A percentile compares a stretch with the other conserved stretches of the same genome.
Conservation (phyloP, 2,113 vertebrate genomes). For the Leptobrachium ailaonicum region DNA sequence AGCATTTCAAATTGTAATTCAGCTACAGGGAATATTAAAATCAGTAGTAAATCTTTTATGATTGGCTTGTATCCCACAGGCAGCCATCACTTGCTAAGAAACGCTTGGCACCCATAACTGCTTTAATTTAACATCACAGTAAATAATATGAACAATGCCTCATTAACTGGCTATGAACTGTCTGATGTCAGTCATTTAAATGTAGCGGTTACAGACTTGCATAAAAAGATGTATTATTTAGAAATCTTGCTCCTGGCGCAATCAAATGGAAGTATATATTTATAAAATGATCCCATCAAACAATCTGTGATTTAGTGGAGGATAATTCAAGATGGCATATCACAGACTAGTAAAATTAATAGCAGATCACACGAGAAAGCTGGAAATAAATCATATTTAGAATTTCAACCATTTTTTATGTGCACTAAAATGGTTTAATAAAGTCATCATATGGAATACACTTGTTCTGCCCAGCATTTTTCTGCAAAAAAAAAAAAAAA, state of each 20-base stretch:
- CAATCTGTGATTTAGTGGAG: conserved; percentile 8
- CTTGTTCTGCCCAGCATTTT: no score
- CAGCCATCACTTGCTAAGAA: conserved; percentile 17
- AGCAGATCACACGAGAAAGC: conserved; percentile 3
- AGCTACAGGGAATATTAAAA: conserved; percentile 41
- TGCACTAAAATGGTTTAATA: no score
- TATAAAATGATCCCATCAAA: not conserved
- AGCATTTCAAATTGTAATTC: conserved; percentile 8
- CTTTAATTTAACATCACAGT: conserved; percentile 29
- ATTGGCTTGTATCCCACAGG: conserved; percentile 33
- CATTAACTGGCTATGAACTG: conserved; percentile 17
- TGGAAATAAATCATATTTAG: conserved; percentile 27
- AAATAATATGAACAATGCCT: conserved; percentile 22
- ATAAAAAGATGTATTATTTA: not conserved
- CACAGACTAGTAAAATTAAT: conserved; percentile 31
- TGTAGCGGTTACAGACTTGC: not conserved
- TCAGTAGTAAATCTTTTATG: conserved; percentile 34
- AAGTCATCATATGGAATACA: no score
- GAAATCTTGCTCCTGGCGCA: not conserved
- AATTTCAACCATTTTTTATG: conserved; percentile 29
- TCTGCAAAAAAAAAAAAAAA: no score
- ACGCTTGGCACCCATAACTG: conserved; percentile 18
- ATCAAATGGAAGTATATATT: not conserved
- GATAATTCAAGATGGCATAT: conserved; percentile 21
- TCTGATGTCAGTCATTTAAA: conserved; percentile 11